Base-by-base conservation (phyloP, 30 jellyfish, hydroid and myxozoan genomes). In the Aurelia sp. region DNA sequence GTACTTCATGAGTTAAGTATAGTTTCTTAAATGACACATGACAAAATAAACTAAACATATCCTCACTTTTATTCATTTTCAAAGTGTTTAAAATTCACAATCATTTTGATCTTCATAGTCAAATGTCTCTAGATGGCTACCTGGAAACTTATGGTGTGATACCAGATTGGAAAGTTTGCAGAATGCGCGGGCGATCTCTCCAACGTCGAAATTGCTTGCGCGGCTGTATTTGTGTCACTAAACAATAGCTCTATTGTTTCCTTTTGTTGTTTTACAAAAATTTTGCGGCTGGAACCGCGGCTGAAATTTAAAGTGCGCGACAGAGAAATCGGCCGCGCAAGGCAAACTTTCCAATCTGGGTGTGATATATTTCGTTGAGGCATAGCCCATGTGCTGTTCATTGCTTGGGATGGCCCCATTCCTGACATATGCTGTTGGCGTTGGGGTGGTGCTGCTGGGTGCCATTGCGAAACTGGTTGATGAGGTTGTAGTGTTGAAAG, bases 381-480 rank as follows among this genome's bases (percentile, higher is more conserved):
- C 76, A 65, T 65, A 65, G 30, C 76, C 76, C 76, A 65, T 16
- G 38, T 4, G 76, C 76, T 16, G 15, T 19, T 8, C 47, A 65
- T 65, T 8, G 38, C 52, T 65, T 7, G 76, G 47, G 19, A 20
- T 65, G 76, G 47, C 76, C 76, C 76, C 38, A 65, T 65, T 65
- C 18, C 76, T 65, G 47, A 33, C 76, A 2, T 20, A 8, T 65
- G 76, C 30, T 24, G 33, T 27, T 27, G 33, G 33, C 33, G 76
- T 24, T 65, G 76, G 38, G 76, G 76, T 17, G 47, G 76, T 0
- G 76, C 52, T 65, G 76, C 9, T 65, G 9, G 52, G 8, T 65
- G 76, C 76, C 76, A 65, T 50, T 65, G 47, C n/a, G 76, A 55
- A 8, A 65, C 47, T 16, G 76, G 76, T 65, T 55, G 76, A 65